Base-by-base conservation (phyloP, 1,140 invertebrate genomes). In the Papilio dardanus region DNA sequence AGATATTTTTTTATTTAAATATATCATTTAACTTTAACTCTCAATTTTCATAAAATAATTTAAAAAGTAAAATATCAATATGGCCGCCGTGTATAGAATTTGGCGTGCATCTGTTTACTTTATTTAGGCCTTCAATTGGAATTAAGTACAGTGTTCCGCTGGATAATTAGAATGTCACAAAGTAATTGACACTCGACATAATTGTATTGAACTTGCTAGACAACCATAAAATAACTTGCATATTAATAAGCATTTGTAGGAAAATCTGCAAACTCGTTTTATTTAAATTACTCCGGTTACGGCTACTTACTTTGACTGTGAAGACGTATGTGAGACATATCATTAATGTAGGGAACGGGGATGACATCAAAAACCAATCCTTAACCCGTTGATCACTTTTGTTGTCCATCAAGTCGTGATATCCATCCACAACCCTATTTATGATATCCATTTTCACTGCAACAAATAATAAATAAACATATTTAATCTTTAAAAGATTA, bases 291-390 rank as follows among this genome's bases (percentile, higher is more conserved):
- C 71, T 31, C 68, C 16, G 31, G 12, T 2, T 0, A 24, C 2
- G 8, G 24, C 24, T 28, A 93, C 93, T 93, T 88, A 96, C 95
- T 94, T 97, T 98, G 46, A 97, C 96, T 80, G 96, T 94, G 82
- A 96, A 96, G 0, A 96, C 96, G 78, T 98, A 98, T 73, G 94
- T 95, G 71, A 98, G 88, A 84, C 97, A 97, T 75, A 97, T 96
- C 16, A 94, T 86, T 28, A 98, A 85, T 1, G 98, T 98, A 1
- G 97, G 97, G 31, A 97, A 94, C 42, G 97, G 97, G 16, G 96
- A 96, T 81, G 95, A 95, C 97, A 98, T 98, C 74, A 99, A 89
- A 30, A 96, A 93, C 97, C 97, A 98, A 79, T 96, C 95, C 77
- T 96, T 96, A 37, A 98, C 97, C 78, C 98, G 95, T 1, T 95